These are phyloP conservation scores for Scaeva pyrastri DNA, from an alignment of 2,888 invertebrate genomes.

Conservation along the genomic window DNA sequence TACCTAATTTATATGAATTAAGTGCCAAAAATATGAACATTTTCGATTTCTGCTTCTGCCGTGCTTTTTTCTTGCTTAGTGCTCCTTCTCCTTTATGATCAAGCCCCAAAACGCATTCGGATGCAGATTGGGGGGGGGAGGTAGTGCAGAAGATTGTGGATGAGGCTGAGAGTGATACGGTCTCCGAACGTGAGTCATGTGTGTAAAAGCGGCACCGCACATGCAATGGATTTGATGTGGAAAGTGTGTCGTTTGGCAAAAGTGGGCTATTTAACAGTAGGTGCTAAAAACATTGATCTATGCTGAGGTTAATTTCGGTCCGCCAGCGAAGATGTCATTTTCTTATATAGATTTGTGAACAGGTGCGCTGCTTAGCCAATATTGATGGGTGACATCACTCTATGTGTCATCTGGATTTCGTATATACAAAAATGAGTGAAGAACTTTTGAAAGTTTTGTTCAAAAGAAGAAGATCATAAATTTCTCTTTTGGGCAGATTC, in stretches of 20 bases:
- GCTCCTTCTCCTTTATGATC: not conserved
- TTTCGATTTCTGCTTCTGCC: constrained; percentile 48
- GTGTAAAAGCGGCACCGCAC: constrained; percentile 35
- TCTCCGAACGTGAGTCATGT: constrained; percentile 64
- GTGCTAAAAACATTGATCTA: constrained; percentile 1
- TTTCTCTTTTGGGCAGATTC: no score
- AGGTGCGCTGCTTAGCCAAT: not conserved
- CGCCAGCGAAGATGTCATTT: not conserved
- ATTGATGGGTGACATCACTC: not conserved
- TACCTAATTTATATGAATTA: constrained; percentile 76
- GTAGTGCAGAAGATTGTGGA: not conserved
- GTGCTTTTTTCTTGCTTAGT: not conserved
- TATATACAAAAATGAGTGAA: no score
- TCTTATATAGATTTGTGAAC: not conserved
- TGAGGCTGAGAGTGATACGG: constrained; percentile 58
- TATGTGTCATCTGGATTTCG: not conserved
- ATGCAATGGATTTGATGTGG: constrained; percentile 59
- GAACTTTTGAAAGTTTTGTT: no score
- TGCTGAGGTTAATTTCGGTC: not conserved
- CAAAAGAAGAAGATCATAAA: no score
- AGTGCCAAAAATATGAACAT: constrained; percentile 77
- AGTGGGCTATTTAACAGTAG: constrained; percentile 60
- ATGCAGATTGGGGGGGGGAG: no score
- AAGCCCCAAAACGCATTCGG: constrained; percentile 27
- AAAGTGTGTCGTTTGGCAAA: constrained; percentile 68